Base-by-base conservation (phyloP, 2,797 vertebrate species). In the Phoeniculus purpureus region DNA sequence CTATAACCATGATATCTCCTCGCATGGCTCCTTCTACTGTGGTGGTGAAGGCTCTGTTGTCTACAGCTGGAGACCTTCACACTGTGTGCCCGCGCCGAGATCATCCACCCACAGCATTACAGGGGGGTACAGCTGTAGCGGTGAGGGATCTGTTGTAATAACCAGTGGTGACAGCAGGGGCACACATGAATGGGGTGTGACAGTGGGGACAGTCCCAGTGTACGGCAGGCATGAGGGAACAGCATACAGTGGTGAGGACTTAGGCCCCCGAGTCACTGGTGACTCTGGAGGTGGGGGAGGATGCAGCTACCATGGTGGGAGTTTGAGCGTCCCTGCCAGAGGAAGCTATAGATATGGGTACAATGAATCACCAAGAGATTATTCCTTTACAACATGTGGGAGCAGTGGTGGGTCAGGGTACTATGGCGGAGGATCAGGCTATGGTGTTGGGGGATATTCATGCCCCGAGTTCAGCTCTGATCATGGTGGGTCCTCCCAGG, bases 341-440 rank as follows among this genome's bases (percentile, higher is more conserved):
- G 40, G 23, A 7, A 64, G 45, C 3, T 62, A 8, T 3, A 58
- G 55, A 0, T 93, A 74, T 0, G 56, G 74, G 0, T 79, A 70
- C 0, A 0, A 22, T 6, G 16, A 6, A 1, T 34, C 82, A 6
- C 52, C 17, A 1, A 51, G 67, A 2, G 79, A 45, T 32, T 70
- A 10, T 1, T 0, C 4, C 45, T 3, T 65, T 1, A 16, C 11
- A 2, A 1, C 8, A 0, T 60, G 9, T 1, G 40, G 34, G 16
- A 31, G 9, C 5, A 1, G 56, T 3, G 47, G 25, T 11, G 71
- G 81, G 2, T 7, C 58, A 0, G 75, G 65, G 18, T 65, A 40
- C 8, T 32, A 48, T 2, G 7, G 79, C 0, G 16, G 59, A 23
- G 87, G 47, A 50, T 12, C 5, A 1, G 32, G 65, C 4, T 89